Base-by-base conservation (phyloP, 2,888 invertebrate genomes). In the Eristalis arbustorum region DNA sequence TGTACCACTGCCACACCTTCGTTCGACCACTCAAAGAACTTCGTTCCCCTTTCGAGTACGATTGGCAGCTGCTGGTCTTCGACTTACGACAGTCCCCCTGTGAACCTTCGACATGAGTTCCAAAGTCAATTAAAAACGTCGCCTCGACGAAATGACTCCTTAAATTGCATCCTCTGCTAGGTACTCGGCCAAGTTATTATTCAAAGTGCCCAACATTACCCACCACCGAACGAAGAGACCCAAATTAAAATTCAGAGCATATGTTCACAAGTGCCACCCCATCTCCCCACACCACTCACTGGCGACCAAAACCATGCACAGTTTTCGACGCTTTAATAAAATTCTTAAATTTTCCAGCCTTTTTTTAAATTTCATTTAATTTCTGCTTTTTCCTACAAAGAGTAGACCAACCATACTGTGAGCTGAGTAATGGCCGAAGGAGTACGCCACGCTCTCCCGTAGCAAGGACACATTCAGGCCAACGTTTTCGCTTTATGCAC, bases 391-490 rank as follows among this genome's bases (percentile, higher is more conserved):
- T 14, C 42, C n/a, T 18, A 2, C n/a, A 14, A 42, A 42, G 42
- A n/a, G 42, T 14, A 18, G 5, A 3, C 42, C 42, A n/a, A 42
- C n/a, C 42, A 14, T 4, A 42, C n/a, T 6, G 42, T 42, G 42
- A n/a, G 14, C 42, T 42, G 42, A 42, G 42, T 42, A 42, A 42
- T 42, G 42, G 42, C 14, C 42, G 42, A 42, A 42, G n/a, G n/a
- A 42, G n/a, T 42, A 6, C 18, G 3, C 42, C 42, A 42, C 42
- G 42, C 42, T 42, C 42, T 42, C 42, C 18, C 6, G 25, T 14
- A 61, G 14, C 61, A 61, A 61, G 61, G 61, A 61, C 25, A 61
- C 25, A 25, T 61, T 28, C 28, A 61, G 61, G 61, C 61, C 61
- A 28, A 25, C 61, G 18, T 61, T 61, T 61, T 61, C 61, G 23